These are phyloP conservation scores for Noctua janthina DNA, from an alignment of 2,888 invertebrate species.

Conservation along the genomic window DNA sequence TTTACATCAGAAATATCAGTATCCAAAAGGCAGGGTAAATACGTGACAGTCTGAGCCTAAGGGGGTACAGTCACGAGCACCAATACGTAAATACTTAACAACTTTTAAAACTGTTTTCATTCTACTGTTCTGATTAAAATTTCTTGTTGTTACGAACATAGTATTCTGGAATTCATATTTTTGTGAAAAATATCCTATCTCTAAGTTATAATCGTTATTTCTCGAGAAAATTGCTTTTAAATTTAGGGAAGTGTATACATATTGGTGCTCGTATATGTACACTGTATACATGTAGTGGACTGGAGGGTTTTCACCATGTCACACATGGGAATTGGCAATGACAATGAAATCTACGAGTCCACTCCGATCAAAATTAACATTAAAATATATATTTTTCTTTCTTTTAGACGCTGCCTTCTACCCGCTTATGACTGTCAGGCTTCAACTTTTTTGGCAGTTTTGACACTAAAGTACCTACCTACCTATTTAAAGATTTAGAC, in stretches of 20 bases:
- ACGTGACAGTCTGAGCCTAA: background rate
- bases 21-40: background rate
- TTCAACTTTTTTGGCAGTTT: background rate
- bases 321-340: background rate
- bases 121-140: too few relatives aligned
- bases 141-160: too few relatives aligned
- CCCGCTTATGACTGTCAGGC: background rate
- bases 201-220: too few relatives aligned
- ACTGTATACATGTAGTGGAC: too few relatives aligned
- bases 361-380: background rate
- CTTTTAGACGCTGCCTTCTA: background rate
- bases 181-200: too few relatives aligned
- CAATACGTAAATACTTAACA: too few relatives aligned
- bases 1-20: conserved; percentile 11
- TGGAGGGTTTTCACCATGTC: background rate
- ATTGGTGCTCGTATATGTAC: too few relatives aligned
- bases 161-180: too few relatives aligned
- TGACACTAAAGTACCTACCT: background rate
- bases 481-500: conserved; percentile 5
- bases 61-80: background rate
- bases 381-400: background rate
- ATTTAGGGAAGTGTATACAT: too few relatives aligned
- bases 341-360: background rate
- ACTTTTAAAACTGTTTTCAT: too few relatives aligned
- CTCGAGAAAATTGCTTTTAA: too few relatives aligned